Evolutionary conservation across 2,113 vertebrate species (phyloP).

Genomic region (Mirza zaza): DNA sequence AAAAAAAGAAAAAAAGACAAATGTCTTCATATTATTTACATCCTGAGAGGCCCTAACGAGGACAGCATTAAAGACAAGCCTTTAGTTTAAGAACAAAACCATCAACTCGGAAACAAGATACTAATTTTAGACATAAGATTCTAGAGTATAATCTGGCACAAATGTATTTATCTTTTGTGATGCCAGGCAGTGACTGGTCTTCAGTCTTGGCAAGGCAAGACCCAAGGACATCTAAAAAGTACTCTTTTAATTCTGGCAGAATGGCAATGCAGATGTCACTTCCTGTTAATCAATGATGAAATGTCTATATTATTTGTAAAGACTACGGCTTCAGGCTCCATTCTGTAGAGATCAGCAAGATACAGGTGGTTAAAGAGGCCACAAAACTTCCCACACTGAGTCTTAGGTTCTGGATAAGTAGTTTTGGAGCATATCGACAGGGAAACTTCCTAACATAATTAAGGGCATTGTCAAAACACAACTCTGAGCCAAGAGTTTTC

Average conservation of each 20-base stretch:
- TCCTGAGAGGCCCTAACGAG: not conserved
- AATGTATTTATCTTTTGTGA: not conserved
- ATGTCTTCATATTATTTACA: not conserved
- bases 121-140: not conserved
- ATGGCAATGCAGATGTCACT: not conserved
- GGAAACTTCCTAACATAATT: not conserved
- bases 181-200: not conserved
- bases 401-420: not conserved
- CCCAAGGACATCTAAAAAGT: not conserved
- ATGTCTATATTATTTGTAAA: not conserved
- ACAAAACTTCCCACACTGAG: not conserved
- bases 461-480: not conserved
- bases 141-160: not conserved
- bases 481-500: not conserved
- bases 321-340: not conserved
- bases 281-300: not conserved
- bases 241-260: not conserved
- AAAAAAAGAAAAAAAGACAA: too few species aligned
- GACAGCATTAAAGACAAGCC: not conserved
- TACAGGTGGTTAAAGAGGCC: not conserved
- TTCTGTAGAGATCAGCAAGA: not conserved
- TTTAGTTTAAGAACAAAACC: conserved; percentile 13
- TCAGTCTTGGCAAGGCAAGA: not conserved
- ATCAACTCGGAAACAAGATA: not conserved
- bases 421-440: not conserved